Conservation (phyloP, 2,888 invertebrate species). For the Dasysyrphus tricinctus region DNA sequence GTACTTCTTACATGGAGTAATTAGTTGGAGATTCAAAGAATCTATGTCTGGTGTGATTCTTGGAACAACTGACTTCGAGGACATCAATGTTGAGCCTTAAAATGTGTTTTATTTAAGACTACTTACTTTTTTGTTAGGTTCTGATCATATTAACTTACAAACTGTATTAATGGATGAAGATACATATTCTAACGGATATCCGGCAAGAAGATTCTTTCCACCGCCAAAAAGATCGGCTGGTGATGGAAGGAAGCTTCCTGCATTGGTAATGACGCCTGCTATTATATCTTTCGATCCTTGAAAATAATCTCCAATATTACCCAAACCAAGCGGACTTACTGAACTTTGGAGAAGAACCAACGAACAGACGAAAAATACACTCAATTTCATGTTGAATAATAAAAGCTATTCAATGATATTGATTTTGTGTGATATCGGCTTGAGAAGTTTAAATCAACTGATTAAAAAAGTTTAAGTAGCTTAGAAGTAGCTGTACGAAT, state of each 20-base stretch:
- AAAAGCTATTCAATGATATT: neutral
- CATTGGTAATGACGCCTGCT: conserved; percentile 76
- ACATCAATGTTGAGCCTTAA: conserved; percentile 80
- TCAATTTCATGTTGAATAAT: conserved; percentile 25
- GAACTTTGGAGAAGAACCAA: neutral
- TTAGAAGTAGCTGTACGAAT: neutral
- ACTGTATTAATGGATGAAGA: conserved; percentile 79
- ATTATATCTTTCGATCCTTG: conserved; percentile 75
- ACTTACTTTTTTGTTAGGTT: neutral
- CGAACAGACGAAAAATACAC: neutral
- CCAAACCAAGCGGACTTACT: conserved; percentile 4
- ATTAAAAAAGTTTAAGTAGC: too few species aligned
- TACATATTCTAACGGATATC: conserved; percentile 81
- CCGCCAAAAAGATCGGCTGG: conserved; percentile 78
- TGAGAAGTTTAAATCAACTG: neutral
- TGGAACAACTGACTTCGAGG: conserved; percentile 78
- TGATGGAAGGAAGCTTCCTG: conserved; percentile 68
- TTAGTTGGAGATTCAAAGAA: conserved; percentile 80
- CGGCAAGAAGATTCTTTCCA: conserved; percentile 81
- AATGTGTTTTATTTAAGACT: neutral
- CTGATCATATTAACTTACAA: too few species aligned
- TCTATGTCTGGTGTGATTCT: conserved; percentile 79
- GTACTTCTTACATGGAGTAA: conserved; percentile 78
- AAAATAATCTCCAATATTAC: conserved; percentile 71
- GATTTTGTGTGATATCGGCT: neutral